Percentiles rank a stretch among this genome's conserved stretches.
phyloP scores from a whole-genome alignment of 2,888 invertebrate genomes.

The Hypomecis atomaria region DNA sequence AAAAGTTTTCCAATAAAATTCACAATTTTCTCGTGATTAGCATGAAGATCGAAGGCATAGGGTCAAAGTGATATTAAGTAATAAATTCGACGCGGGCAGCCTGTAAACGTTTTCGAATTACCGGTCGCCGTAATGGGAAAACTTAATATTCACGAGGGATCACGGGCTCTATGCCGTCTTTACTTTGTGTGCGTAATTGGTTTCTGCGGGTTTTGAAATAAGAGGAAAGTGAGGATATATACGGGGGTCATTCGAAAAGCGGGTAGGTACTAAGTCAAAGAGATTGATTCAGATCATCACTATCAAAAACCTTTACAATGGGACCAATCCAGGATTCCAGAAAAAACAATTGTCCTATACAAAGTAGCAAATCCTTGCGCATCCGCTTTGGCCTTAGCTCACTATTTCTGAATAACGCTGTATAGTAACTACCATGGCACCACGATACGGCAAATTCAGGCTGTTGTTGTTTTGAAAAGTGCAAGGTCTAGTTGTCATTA shows the following conservation, averaged over 20 bases:
- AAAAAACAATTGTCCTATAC: no score
- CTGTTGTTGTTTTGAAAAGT: no score
- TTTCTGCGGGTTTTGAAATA: slow-evolving; percentile 6
- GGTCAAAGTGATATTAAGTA: slow-evolving; percentile 68
- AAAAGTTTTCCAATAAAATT: slow-evolving; percentile 20
- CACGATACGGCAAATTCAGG: no score
- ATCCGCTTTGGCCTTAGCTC: no score
- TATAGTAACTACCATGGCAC: no score
- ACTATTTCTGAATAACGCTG: no score
- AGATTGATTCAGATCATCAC: not conserved
- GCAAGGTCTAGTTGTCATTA: no score
- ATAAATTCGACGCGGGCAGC: slow-evolving; percentile 65
- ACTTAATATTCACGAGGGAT: slow-evolving; percentile 77
- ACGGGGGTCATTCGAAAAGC: no score
- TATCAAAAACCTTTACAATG: not conserved
- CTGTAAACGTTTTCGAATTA: slow-evolving; percentile 73
- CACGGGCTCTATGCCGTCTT: slow-evolving; percentile 40
- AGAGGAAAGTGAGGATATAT: no score
- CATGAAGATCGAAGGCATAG: slow-evolving; percentile 31
- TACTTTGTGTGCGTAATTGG: slow-evolving; percentile 25
- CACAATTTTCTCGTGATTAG: slow-evolving; percentile 22
- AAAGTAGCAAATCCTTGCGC: no score
- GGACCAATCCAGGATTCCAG: no score
- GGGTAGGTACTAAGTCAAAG: not conserved
- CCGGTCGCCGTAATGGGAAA: slow-evolving; percentile 68